Percentiles rank a stretch among this genome's conserved stretches.
Conservation (phyloP, 2,113 vertebrate genomes). For the Datnioides undecimradiatus region DNA sequence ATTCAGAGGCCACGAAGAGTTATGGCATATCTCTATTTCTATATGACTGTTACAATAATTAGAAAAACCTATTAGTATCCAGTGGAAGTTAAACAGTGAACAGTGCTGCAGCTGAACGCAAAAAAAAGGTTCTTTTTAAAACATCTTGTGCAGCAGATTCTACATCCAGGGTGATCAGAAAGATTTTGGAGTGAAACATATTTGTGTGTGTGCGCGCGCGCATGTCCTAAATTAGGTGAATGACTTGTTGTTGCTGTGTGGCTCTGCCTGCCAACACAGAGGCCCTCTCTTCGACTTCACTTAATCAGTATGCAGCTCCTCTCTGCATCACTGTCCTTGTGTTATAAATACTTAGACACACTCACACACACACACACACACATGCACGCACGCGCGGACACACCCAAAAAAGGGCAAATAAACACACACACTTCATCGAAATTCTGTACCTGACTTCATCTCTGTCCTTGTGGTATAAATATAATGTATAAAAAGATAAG, state of each 20-base stretch:
- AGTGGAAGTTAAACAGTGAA: constrained; percentile 35
- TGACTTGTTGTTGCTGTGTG: constrained; percentile 76
- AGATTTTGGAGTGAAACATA: constrained; percentile 21
- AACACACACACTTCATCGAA: constrained; percentile 53
- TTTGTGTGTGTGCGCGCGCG: constrained; percentile 25
- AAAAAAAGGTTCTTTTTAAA: constrained; percentile 32
- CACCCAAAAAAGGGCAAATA: constrained; percentile 41
- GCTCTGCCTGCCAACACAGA: constrained; percentile 77
- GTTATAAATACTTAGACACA: constrained; percentile 70
- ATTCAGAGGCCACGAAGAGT: constrained; percentile 57
- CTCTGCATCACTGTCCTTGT: constrained; percentile 77
- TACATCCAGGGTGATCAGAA: constrained; percentile 19
- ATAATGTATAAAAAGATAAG: constrained; percentile 43
- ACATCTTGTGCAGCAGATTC: neutral
- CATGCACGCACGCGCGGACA: constrained; percentile 18
- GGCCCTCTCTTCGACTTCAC: constrained; percentile 74
- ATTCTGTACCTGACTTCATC: constrained; percentile 58
- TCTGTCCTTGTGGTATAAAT: constrained; percentile 71
- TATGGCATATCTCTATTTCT: constrained; percentile 59
- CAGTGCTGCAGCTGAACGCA: constrained; percentile 18
- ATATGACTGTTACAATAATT: constrained; percentile 49
- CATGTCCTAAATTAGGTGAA: constrained; percentile 77
- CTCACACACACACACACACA: constrained; percentile 42
- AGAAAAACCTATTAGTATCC: constrained; percentile 48
- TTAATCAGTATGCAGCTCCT: constrained; percentile 78